Evolutionary conservation across 2,113 vertebrate genomes (phyloP), one percentile per base, ranked within the genome.

Genomic region (Mus pahari): DNA sequence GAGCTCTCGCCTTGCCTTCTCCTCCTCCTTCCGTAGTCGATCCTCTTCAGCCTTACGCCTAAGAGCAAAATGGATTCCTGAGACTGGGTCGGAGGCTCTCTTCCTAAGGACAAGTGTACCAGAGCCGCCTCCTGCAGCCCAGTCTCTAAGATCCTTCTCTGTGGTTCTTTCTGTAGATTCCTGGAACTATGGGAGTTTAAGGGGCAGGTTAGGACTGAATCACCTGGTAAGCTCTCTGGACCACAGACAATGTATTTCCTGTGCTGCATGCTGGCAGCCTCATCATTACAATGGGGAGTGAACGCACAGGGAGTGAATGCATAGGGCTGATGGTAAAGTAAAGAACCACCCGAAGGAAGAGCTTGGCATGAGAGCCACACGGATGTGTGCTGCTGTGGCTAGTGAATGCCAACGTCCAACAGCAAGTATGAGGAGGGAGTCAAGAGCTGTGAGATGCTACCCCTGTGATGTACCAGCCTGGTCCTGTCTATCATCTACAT

Each of bases 31-130:
- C 64, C 99, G 99, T 96, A 99, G 89, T 10, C 99, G 98, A 0
- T 99, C 99, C 83, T 99, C 99, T 95, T 99, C 99, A 0, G 99
- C 99, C 97, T 99, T 99, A 55, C 99, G 99, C 14, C 99, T 99
- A 86, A 5, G 88, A n/a, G 28, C 31, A 50, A 68, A 60, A 6
- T 2, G 5, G 19, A 42, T 5, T 17, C 82, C 24, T 2, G 16
- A n/a, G 66, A 8, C 42, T 17, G 26, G 19, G 13, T 39, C 45
- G 42, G 31, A 12, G 22, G 42, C 5, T 19, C 5, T 13, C 55
- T 64, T 62, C 33, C 36, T 24, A 26, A 3, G 4, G 4, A 5
- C 26, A 36, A 8, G 28, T 12, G 1, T 17, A 11, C 20, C 31
- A 28, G 22, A 3, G n/a, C 48, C 13, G 10, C n/a, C 20, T 36